Evolutionary conservation across 2,797 vertebrate species (phyloP), one percentile per base, ranked within the genome.

Genomic region (Kryptolebias ocellatus): DNA sequence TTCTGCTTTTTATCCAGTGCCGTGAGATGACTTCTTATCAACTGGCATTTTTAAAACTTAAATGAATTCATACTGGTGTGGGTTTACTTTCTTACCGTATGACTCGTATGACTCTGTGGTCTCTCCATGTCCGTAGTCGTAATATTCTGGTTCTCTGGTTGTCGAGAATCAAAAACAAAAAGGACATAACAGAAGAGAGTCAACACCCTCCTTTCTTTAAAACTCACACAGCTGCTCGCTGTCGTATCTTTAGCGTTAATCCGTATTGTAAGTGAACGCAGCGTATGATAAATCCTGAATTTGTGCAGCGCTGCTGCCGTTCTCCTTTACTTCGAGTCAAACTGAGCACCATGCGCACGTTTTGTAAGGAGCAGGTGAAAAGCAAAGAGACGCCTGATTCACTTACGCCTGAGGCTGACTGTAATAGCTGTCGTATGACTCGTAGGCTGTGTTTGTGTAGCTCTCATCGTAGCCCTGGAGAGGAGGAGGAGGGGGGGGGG

Each of bases 51-150:
- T 24, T 24, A 24, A 24, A 24, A 24, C 20, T 2, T 24, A 24
- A 24, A 24, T 24, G 20, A 24, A 24, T 24, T 24, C 20, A 24
- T 24, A 24, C 20, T 24, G 20, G 20, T 24, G 20, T 24, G 20
- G 20, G 20, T 24, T 24, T 24, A 2, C 2, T 11, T 39, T n/a
- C 96, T 88, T 92, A 98, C 98, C 96, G 68, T 99, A 99, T 58
- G 94, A 93, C 83, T 99, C 97, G 42, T 99, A 99, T 1, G 95
- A 93, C 81, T 99, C 96, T 75, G 96, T 95, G 72, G 93, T 92
- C 76, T 99, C 98, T 80, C 98, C 97, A 3, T 99, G 98, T 92
- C 96, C 97, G 66, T 99, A 99, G 90, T 99, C 98, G 69, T 98
- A 99, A 92, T 99, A 99, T 89, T 99, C 97, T 77, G 96, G 94